Conservation (phyloP, 2,888 invertebrate species). For the Imbricaverruca yamaguchii region DNA sequence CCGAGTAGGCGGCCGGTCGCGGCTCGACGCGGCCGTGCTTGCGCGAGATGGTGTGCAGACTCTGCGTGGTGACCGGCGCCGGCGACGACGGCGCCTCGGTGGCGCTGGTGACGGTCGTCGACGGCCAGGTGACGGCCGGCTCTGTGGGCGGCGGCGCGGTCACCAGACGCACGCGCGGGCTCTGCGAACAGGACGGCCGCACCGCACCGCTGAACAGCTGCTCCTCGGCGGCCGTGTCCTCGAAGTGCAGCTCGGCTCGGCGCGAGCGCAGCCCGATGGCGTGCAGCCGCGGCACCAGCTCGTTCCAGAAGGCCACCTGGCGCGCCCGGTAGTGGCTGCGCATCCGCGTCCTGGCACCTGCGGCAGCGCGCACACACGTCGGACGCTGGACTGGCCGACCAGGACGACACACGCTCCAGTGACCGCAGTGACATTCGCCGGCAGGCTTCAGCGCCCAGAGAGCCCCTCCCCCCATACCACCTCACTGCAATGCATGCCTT, state of each 20-base stretch:
- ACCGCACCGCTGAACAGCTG: conserved; percentile 32
- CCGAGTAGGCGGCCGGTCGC: conserved; percentile 73
- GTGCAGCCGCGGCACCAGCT: conserved; percentile 77
- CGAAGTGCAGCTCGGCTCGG: conserved; percentile 72
- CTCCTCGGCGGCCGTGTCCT: conserved; percentile 43
- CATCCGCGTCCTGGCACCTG: conserved; percentile 82
- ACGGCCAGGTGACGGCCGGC: conserved; percentile 29
- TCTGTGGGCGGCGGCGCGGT: background rate
- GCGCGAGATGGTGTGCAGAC: conserved; percentile 36
- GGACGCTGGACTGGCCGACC: too few species aligned
- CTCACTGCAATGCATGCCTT: too few species aligned
- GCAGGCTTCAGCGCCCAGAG: too few species aligned
- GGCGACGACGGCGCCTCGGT: conserved; percentile 38
- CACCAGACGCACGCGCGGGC: background rate
- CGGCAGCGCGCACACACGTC: conserved; percentile 34
- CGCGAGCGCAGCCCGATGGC: conserved; percentile 74
- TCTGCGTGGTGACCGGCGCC: conserved; percentile 37
- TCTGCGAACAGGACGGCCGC: conserved; percentile 7
- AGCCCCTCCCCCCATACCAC: too few species aligned
- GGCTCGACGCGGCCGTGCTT: conserved; percentile 32
- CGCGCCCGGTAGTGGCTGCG: conserved; percentile 92
- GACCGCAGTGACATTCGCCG: too few species aligned
- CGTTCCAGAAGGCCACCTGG: conserved; percentile 90
- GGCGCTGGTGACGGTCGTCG: conserved; percentile 37
- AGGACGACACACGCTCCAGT: too few species aligned